Conservation (phyloP, 2,113 vertebrate genomes). For the Cettia cetti region DNA sequence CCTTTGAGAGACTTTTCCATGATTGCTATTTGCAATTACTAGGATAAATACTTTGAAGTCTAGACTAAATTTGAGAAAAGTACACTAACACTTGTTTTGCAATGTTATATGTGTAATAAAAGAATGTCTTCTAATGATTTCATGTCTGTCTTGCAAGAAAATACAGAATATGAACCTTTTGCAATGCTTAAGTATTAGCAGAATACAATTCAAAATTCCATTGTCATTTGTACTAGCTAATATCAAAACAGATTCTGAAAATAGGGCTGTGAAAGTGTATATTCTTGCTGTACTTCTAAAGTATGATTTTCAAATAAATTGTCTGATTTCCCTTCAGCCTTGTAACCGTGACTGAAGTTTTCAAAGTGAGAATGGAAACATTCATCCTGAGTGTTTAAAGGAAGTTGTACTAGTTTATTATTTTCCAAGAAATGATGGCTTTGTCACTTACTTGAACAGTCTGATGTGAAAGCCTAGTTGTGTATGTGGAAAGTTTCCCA, state of each 20-base stretch:
- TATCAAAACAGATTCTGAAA: not conserved
- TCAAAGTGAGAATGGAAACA: not conserved
- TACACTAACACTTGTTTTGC: not conserved
- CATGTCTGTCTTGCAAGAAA: not conserved
- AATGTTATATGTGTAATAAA: not conserved
- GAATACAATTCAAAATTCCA: not conserved
- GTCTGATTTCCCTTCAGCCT: not conserved
- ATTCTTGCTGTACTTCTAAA: not conserved
- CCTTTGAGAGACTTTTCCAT: not conserved
- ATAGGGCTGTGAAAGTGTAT: not conserved
- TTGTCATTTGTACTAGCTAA: not conserved
- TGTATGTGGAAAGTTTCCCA: not conserved
- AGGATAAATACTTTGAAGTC: not conserved
- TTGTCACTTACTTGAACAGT: not conserved
- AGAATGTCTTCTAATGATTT: not conserved
- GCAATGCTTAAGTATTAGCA: not conserved
- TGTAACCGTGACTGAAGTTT: not conserved
- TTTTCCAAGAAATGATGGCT: not conserved
- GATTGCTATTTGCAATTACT: not conserved
- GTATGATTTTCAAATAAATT: not conserved
- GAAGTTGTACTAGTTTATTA: not conserved
- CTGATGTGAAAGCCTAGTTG: not conserved
- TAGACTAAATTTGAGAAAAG: not conserved
- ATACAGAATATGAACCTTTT: not conserved
- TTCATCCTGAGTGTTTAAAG: not conserved